Percentiles rank a stretch among this genome's conserved stretches.
These are phyloP conservation scores for Pangasius sanitwongsei DNA, from an alignment of 2,797 vertebrate genomes.

Conservation along the genomic window DNA sequence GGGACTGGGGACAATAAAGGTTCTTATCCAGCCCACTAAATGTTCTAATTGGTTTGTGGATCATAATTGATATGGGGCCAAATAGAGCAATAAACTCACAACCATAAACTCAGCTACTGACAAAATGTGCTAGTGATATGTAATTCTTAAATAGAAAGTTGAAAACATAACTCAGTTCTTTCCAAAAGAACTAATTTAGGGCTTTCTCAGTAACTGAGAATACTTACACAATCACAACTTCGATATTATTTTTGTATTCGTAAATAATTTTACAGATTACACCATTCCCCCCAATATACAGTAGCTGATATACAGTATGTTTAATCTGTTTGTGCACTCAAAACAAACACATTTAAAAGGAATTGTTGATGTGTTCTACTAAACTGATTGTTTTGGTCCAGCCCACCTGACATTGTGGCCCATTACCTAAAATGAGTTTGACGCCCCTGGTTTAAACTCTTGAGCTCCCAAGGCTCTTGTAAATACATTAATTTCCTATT, in stretches of 20 bases:
- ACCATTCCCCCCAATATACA: no score
- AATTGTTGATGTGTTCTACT: not conserved
- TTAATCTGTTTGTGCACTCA: not conserved
- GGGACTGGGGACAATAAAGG: not conserved
- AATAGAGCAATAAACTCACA: not conserved
- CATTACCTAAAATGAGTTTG: not conserved
- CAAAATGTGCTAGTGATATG: not conserved
- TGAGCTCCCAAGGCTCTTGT: not conserved
- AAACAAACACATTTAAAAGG: not conserved
- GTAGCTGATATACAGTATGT: not conserved
- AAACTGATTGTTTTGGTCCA: not conserved
- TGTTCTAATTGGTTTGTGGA: not conserved
- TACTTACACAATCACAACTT: no score
- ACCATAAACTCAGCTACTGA: not conserved
- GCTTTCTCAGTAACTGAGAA: no score
- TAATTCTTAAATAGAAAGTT: not conserved
- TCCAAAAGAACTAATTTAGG: not conserved
- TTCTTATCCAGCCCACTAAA: not conserved
- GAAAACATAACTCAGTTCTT: not conserved
- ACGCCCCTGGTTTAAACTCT: not conserved
- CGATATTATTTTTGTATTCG: no score
- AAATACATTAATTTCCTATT: not conserved
- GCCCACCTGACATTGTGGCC: no score
- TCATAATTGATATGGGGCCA: not conserved
- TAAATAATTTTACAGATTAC: no score